These are phyloP conservation scores for Troilus luridus DNA, from an alignment of 2,888 invertebrate species.

Conservation along the genomic window DNA sequence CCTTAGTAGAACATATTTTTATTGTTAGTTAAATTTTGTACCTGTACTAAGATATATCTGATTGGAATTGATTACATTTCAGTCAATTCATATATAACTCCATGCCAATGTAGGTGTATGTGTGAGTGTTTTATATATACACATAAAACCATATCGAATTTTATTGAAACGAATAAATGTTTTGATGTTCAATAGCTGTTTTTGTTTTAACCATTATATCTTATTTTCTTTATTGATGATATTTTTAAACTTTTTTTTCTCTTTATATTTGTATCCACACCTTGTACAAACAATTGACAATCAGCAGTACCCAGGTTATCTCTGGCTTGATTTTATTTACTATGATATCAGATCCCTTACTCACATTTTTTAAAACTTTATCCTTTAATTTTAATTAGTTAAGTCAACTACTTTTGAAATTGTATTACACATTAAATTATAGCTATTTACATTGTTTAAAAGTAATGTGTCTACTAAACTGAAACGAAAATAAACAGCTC, in stretches of 20 bases:
- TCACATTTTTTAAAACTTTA: too few species aligned
- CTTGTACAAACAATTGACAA: too few species aligned
- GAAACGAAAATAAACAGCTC: too few species aligned
- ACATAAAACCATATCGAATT: background rate
- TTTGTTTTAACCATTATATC: background rate
- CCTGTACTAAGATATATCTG: constrained; percentile 8
- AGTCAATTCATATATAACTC: constrained; percentile 1
- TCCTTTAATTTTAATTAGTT: too few species aligned
- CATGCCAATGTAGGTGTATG: background rate
- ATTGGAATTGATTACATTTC: constrained; percentile 39
- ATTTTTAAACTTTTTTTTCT: too few species aligned
- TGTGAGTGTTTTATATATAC: too few species aligned
- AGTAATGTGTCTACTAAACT: too few species aligned
- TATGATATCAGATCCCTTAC: background rate
- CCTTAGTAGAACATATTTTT: constrained; percentile 42
- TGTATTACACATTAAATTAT: too few species aligned
- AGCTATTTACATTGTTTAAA: too few species aligned
- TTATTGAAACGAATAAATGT: constrained; percentile 33
- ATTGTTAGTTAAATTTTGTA: constrained; percentile 52
- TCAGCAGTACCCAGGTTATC: too few species aligned
- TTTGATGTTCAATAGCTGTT: background rate
- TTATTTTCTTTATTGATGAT: background rate
- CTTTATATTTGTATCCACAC: too few species aligned
- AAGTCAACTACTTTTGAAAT: too few species aligned
- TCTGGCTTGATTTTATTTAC: background rate